Evolutionary conservation across 2,113 vertebrate species (phyloP), one percentile per base, ranked within the genome.

Genomic region (Falco punctatus): DNA sequence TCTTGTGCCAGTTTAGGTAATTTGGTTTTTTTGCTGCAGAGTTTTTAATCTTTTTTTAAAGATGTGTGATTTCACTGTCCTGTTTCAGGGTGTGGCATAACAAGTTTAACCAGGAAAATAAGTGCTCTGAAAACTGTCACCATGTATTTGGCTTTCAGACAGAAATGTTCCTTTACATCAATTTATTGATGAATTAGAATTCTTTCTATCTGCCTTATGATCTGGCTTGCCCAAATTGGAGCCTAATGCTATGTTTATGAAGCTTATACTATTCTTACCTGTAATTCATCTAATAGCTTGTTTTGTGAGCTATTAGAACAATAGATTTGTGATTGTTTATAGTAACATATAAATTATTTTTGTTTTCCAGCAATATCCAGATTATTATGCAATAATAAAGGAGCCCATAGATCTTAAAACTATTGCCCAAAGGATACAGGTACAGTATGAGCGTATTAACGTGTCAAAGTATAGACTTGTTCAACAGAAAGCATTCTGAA

Each of bases 321-420:
- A 58, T 46, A 69, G 13, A 30, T 91, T 73, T 88, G 44, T 91
- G 81, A 80, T 62, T 82, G 5, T 64, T 81, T 44, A 2, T 94
- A 70, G 19, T 94, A 94, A 88, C 33, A 38, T 6, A 44, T 48
- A 8, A 32, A 88, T 64, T 73, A 18, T 80, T 87, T 97, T 88
- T 98, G 51, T 98, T 94, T 97, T 98, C 80, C 96, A 99, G 99
- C 99, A 99, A 99, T 99, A 99, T 97, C 99, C 99, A 95, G 99
- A 99, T 98, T 99, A 99, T 98, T 99, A 99, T 97, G 99, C 99
- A 97, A 99, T 99, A 98, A 99, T 99, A 97, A 99, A 99, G 97
- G 99, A 99, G 78, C 99, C 99, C 49, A 99, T 99, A 80, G 99
- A 99, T 98, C 98, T 99, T 94, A 99, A 99, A 98, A 98, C 98